Evolutionary conservation across 2,797 vertebrate genomes (phyloP), one percentile per base, ranked within the genome.

Genomic region (Phrynocephalus guinanensis): DNA sequence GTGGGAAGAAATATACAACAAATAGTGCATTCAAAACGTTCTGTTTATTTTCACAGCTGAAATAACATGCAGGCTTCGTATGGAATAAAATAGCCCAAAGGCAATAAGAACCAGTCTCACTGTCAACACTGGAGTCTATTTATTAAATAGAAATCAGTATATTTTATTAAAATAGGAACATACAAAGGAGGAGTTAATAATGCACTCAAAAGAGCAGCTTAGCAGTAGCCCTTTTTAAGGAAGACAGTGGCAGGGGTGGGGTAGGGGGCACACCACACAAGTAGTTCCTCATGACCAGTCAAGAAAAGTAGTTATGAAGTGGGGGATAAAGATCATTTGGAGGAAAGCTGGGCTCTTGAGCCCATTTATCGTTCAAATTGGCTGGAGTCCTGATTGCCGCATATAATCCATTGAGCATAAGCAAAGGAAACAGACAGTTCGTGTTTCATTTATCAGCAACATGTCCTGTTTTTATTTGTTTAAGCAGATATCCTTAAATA

Each of bases 61-160:
- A 90, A 80, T 52, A 56, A 81, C 63, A 84, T 63, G 71, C 89
- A 87, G 71, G n/a, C 66, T 84, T 87, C 18, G 76, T 70, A 76
- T 84, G 24, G 52, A 90, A 84, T 81, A 81, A 76, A 81, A 82
- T 50, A 82, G 50, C 50, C 28, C 33, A 60, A 68, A 79, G 81
- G 81, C 60, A 60, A 75, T 67, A 89, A 84, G 26, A 80, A 68
- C 77, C 30, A 76, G 28, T 48, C 71, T 63, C 78, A 48, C 30
- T 76, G 81, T 81, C 78, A 84, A 78, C 33, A 87, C 77, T 79
- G 77, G 44, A 80, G 63, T 68, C 78, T 71, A 70, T 81, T 84
- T 84, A 90, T 82, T 86, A 87, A 84, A 71, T 77, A 87, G 86
- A 90, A 48, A 86, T 86, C 80, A 77, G 71, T 67, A 88, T 89